phyloP scores from a whole-genome alignment of 2,113 vertebrate genomes.

The Tupaia tana region DNA sequence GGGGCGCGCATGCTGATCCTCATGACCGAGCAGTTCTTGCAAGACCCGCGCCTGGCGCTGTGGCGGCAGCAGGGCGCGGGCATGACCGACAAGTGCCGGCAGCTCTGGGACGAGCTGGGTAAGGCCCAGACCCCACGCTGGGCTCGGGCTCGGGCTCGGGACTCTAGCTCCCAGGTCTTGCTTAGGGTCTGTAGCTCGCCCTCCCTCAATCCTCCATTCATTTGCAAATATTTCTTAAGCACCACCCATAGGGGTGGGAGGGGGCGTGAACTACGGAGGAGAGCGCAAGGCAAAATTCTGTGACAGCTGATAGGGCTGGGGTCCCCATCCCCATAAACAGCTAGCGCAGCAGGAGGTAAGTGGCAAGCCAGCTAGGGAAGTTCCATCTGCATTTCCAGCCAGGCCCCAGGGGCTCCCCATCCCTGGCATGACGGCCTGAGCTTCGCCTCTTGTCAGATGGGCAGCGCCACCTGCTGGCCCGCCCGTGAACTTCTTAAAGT shows the following conservation, averaged over 20 bases:
- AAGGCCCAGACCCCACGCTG: background rate
- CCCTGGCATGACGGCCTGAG: too few species aligned
- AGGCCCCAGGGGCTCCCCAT: too few species aligned
- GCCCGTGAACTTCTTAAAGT: too few species aligned
- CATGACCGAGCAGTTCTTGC: slow-evolving; percentile 87
- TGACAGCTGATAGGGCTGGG: too few species aligned
- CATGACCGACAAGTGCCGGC: slow-evolving; percentile 86
- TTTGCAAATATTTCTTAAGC: background rate
- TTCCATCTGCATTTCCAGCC: too few species aligned
- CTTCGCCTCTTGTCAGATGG: background rate
- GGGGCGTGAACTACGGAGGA: too few species aligned
- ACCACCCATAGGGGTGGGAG: too few species aligned
- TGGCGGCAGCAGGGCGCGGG: slow-evolving; percentile 86
- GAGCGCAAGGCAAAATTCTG: background rate
- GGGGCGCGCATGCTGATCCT: slow-evolving; percentile 86
- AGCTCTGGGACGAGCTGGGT: slow-evolving; percentile 88
- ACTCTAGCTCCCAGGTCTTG: background rate
- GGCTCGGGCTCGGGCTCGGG: too few species aligned
- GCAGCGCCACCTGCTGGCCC: too few species aligned
- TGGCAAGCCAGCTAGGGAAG: too few species aligned
- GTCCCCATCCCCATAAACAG: too few species aligned
- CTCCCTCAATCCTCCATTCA: background rate
- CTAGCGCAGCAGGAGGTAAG: too few species aligned
- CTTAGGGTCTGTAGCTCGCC: background rate
- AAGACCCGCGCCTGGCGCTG: slow-evolving; percentile 83